Conservation (phyloP, 2,113 vertebrate genomes). For the Ptilorrhoa leucosticta region DNA sequence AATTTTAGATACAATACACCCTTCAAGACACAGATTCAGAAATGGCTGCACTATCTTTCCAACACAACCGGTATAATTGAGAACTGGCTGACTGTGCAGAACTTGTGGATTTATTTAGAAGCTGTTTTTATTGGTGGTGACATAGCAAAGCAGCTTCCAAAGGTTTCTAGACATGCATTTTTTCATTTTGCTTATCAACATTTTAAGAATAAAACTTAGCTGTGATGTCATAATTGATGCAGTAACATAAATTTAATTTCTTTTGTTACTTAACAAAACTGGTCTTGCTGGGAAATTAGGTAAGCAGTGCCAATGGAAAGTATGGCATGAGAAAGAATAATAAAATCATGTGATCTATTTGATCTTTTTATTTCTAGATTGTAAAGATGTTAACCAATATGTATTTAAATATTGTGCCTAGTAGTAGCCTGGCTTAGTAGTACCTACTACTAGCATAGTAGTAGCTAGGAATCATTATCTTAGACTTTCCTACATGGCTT, state of each 20-base stretch:
- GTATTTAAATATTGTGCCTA: not conserved
- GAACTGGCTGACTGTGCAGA: conserved; percentile 96
- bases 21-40: conserved; percentile 95
- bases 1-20: conserved; percentile 87
- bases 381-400: not conserved
- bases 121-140: conserved; percentile 95
- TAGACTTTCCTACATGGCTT: not conserved
- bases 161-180: conserved; percentile 73
- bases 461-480: not conserved
- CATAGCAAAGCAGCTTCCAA: conserved; percentile 95
- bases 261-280: not conserved
- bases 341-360: not conserved
- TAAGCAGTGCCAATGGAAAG: not conserved
- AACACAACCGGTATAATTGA: conserved; percentile 91
- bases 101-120: conserved; percentile 96
- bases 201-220: not conserved
- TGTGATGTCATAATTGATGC: not conserved
- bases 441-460: not conserved
- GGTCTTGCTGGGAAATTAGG: not conserved
- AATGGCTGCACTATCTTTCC: conserved; percentile 93
- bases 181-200: not conserved
- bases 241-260: not conserved
- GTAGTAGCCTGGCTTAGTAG: not conserved
- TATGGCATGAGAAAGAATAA: not conserved
- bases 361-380: not conserved